Base-by-base conservation (phyloP, 2,888 invertebrate genomes). In the Caenorhabditis afra region DNA sequence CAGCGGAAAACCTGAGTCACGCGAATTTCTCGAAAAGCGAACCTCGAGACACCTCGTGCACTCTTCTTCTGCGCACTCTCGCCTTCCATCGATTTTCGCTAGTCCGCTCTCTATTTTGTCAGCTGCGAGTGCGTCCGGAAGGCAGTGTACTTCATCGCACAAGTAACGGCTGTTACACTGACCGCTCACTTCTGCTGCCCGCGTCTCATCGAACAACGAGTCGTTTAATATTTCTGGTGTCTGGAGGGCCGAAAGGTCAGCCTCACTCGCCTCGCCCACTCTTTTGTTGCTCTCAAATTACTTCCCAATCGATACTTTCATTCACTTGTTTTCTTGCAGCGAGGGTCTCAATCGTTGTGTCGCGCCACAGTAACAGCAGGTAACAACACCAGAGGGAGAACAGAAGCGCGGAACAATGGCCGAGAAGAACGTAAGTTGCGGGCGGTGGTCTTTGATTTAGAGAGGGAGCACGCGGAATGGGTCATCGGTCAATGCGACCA, bases 361-460 rank as follows among this genome's bases (percentile, higher is more conserved):
- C 66, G 78, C 67, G 66, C 61, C 53, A 62, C 66, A 66, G 50
- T 64, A 79, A 67, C 68, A 79, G 70, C 79, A 55, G 79, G 79
- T 79, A 79, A 79, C n/a, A n/a, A n/a, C 74, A 79, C 70, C 79
- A 68, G 79, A 77, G 61, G 67, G 47, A 64, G 57, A 71, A 37
- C 59, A 61, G 49, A 59, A 66, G 66, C 71, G 73, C 61, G 55
- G 55, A 64, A 73, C 67, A 78, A 78, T 78, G 73, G 62, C 78
- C 45, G 78, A 78, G 53, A 78, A 73, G 53, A 78, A 73, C 64
- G 78, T 71, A 71, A 71, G 73, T 66, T 64, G 29, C 49, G 50
- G 44, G 23, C n/a, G 47, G 45, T 66, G 65, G 52, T 65, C 59
- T 74, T 73, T 73, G 73, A 64, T 65, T 58, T 23, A 41, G 10